Base-by-base conservation (phyloP, 2,113 vertebrate species). In the Grantiella picta region DNA sequence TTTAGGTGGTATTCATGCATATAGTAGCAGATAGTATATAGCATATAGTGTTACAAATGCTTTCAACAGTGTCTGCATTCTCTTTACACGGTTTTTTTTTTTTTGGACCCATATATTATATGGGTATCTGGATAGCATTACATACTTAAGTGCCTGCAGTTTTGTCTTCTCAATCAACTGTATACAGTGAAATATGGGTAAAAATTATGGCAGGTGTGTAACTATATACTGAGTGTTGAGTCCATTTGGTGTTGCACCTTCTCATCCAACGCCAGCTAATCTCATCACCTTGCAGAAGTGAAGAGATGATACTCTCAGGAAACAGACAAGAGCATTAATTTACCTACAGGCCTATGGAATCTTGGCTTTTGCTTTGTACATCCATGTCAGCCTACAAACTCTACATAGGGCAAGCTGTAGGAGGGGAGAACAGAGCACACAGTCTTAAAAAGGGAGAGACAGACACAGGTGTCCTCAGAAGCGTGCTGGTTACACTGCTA, bases 211-310 rank as follows among this genome's bases (percentile, higher is more conserved):
- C 23, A 92, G 50, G 15, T 42, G 13, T 10, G 24, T 52, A 81
- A 60, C 28, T 52, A 44, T 22, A 47, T 47, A 56, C 18, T 31
- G 23, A 59, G 15, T 54, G 42, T 40, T 69, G 65, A 47, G 47
- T 66, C 65, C 5, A 7, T 8, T 15, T 38, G 29, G 20, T 57
- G 29, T 61, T 77, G 47, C 25, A 36, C 19, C 27, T 70, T 56
- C 52, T 71, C 44, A 76, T 61, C 18, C 57, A 68, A 20, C 0
- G 0, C n/a, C 2, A 2, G 2, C 52, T 2, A 3, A 61, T 28
- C 66, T 80, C 57, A 28, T 15, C 50, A 52, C 44, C 59, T 54
- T 54, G 44, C n/a, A 54, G 38, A 47, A 90, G 24, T 21, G 73
- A 77, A 35, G 14, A 76, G 18, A 42, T 25, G 3, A 57, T 38